phyloP scores from a whole-genome alignment of 2,797 vertebrate genomes.

The Sparus aurata region DNA sequence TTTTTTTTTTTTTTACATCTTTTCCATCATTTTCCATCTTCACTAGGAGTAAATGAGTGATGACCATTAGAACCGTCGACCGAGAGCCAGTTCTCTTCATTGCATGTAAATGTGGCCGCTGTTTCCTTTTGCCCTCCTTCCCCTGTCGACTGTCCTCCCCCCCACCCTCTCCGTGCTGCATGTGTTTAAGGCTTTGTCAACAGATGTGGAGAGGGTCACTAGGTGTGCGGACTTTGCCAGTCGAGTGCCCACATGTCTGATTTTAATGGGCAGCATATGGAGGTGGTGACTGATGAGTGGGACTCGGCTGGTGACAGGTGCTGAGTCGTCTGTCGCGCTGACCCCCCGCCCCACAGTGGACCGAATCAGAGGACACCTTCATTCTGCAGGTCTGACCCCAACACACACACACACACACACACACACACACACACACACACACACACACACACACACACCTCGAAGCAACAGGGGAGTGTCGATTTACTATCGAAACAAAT shows the following conservation, averaged over 20 bases:
- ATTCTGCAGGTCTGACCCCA: constrained; percentile 56
- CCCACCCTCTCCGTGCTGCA: constrained; percentile 38
- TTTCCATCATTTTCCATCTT: neutral
- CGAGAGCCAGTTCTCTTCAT: neutral
- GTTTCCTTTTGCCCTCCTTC: constrained; percentile 25
- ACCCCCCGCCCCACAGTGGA: constrained; percentile 61
- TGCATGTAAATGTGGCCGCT: neutral
- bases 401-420: constrained; percentile 24
- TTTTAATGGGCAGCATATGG: constrained; percentile 89
- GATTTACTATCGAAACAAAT: too few relatives aligned
- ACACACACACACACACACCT: neutral
- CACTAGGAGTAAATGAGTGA: neutral
- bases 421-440: constrained; percentile 19
- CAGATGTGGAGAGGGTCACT: constrained; percentile 82
- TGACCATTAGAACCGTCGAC: neutral
- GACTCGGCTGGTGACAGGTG: constrained; percentile 80
- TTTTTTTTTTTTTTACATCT: neutral
- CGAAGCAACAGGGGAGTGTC: too few relatives aligned
- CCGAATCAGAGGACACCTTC: constrained; percentile 77
- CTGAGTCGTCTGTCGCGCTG: constrained; percentile 75
- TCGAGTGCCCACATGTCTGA: constrained; percentile 74
- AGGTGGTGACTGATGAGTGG: constrained; percentile 81
- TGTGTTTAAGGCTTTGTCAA: constrained; percentile 80
- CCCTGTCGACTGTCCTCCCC: constrained; percentile 38
- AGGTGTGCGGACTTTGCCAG: constrained; percentile 72